phyloP scores from a whole-genome alignment of 1,140 invertebrate genomes.

The Cephus cinctus region DNA sequence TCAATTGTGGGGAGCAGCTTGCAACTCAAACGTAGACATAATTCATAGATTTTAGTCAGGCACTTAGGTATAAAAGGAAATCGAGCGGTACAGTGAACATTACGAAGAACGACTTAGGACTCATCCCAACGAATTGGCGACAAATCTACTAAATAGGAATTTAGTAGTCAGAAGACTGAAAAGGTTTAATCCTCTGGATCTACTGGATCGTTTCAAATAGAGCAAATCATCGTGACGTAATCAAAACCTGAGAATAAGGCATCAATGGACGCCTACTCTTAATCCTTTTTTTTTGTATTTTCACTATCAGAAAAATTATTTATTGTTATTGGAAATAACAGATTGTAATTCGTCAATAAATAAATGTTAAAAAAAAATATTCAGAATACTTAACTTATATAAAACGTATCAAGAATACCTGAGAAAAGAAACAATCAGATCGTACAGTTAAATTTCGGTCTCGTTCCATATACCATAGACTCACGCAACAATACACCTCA shows the following conservation, averaged over 20 bases:
- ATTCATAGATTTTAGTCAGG: slow-evolving; percentile 19
- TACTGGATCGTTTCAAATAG: slow-evolving; percentile 3
- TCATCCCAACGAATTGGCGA: slow-evolving; percentile 5
- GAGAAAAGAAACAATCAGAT: too few relatives aligned
- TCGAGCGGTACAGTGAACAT: background rate
- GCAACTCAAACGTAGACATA: slow-evolving; percentile 26
- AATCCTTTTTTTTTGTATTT: background rate
- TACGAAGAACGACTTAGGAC: slow-evolving; percentile 1
- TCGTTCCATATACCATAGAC: too few relatives aligned
- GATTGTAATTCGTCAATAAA: slow-evolving; percentile 5
- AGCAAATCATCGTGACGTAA: background rate
- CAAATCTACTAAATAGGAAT: background rate
- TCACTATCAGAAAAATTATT: background rate
- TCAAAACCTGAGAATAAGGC: background rate
- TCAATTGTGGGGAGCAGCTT: slow-evolving; percentile 32
- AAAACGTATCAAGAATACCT: too few relatives aligned
- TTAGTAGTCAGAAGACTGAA: background rate
- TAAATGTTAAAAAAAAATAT: background rate
- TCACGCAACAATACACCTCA: too few relatives aligned
- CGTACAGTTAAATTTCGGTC: too few relatives aligned
- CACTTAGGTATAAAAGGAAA: slow-evolving; percentile 1
- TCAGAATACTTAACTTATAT: too few relatives aligned
- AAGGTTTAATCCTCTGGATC: slow-evolving; percentile 1
- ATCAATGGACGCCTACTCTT: slow-evolving; percentile 3
- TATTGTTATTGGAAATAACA: slow-evolving; percentile 7